phyloP scores from a whole-genome alignment of 2,113 vertebrate genomes.

The Montifringilla adamsi region DNA sequence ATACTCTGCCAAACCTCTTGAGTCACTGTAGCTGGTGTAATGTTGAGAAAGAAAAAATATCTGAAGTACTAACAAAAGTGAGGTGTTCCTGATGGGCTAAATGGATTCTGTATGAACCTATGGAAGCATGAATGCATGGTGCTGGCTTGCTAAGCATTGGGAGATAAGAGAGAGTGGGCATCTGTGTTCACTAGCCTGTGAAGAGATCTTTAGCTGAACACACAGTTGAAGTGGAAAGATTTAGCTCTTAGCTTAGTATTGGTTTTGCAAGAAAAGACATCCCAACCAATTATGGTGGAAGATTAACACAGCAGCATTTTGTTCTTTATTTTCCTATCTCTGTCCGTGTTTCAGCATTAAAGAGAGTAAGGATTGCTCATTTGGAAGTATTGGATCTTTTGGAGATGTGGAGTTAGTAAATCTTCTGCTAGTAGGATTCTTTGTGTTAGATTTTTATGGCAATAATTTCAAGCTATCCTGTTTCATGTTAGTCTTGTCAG shows the following conservation, averaged over 20 bases:
- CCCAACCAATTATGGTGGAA: not conserved
- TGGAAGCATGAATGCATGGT: accelerated
- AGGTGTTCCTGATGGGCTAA: not conserved
- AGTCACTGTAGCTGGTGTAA: not conserved
- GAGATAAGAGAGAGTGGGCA: not conserved
- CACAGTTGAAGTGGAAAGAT: not conserved
- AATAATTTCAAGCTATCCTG: not conserved
- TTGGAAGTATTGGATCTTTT: not conserved
- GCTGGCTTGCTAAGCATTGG: not conserved
- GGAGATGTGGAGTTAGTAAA: not conserved
- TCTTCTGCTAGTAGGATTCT: not conserved
- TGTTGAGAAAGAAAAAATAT: not conserved
- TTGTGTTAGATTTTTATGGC: not conserved
- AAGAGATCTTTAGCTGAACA: not conserved
- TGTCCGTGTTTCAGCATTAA: not conserved
- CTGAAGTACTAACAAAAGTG: too few species aligned
- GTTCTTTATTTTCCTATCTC: not conserved
- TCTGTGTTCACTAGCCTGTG: not conserved
- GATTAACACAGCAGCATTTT: not conserved
- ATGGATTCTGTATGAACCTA: not conserved
- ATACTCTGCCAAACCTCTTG: not conserved
- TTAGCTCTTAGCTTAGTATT: not conserved
- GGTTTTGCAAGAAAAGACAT: not conserved
- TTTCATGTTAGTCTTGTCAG: not conserved
- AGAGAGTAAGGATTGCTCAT: not conserved